phyloP scores from a whole-genome alignment of 2,113 vertebrate genomes.

The Bos indicus region DNA sequence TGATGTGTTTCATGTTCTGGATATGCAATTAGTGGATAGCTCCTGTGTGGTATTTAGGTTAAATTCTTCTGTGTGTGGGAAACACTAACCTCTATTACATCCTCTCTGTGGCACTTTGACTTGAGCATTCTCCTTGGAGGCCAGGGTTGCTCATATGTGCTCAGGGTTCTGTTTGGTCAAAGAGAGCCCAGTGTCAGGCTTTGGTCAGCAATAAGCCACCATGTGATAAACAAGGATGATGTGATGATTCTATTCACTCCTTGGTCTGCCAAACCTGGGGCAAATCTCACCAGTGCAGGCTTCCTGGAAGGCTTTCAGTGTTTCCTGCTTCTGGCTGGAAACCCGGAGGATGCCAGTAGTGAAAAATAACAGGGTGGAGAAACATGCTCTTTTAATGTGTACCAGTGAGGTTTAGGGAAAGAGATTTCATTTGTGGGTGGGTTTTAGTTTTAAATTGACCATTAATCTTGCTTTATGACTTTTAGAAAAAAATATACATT shows the following conservation, averaged over 20 bases:
- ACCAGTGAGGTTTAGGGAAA: background rate
- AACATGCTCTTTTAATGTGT: background rate
- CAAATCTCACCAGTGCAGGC: conserved; percentile 41
- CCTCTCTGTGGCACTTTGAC: background rate
- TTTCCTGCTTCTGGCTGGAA: conserved; percentile 54
- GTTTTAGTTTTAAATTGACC: conserved; percentile 48
- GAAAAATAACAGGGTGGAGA: conserved; percentile 16
- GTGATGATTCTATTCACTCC: background rate
- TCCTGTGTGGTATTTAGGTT: background rate
- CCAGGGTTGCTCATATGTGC: background rate
- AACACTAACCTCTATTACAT: background rate
- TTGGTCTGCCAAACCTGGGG: conserved; percentile 11
- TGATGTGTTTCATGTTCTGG: background rate
- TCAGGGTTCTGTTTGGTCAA: background rate
- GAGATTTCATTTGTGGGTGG: conserved; percentile 30
- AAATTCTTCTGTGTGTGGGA: background rate
- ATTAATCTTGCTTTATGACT: conserved; percentile 59
- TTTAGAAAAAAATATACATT: background rate
- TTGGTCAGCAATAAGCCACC: background rate
- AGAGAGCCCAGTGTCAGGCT: background rate
- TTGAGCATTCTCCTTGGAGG: background rate
- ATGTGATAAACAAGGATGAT: conserved; percentile 27
- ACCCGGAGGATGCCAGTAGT: background rate
- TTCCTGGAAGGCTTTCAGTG: conserved; percentile 35
- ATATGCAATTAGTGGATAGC: background rate